Evolutionary conservation across 2,888 invertebrate species (phyloP).

Genomic region (Pteria penguin): DNA sequence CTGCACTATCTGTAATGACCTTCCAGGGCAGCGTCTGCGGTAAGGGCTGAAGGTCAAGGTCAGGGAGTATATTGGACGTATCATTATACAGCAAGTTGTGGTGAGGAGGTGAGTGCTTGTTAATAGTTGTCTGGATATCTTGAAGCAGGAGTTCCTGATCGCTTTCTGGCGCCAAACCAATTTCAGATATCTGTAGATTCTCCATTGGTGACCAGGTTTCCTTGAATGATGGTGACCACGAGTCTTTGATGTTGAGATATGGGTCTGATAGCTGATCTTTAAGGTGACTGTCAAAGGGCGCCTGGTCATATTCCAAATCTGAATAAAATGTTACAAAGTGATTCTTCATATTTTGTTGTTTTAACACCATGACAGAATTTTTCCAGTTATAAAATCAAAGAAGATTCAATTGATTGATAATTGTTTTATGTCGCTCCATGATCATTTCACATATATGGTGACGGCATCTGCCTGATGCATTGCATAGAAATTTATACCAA

Average conservation of each 20-base stretch:
- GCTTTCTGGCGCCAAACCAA: neutral
- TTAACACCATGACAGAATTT: no score
- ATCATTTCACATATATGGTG: no score
- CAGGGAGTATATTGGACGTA: neutral
- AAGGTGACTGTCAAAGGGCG: no score
- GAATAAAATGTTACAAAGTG: no score
- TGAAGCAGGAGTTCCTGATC: neutral
- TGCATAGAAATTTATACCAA: no score
- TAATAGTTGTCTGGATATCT: neutral
- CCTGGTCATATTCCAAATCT: no score
- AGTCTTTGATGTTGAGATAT: neutral
- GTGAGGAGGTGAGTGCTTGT: neutral
- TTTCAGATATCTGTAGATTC: neutral
- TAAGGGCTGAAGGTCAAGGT: neutral
- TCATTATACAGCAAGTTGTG: neutral
- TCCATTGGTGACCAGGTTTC: neutral
- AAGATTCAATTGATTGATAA: no score
- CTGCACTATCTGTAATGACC: neutral
- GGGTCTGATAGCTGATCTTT: no score
- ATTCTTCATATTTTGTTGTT: no score
- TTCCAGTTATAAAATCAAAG: no score
- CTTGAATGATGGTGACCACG: neutral
- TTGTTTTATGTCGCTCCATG: no score
- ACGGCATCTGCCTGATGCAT: no score
- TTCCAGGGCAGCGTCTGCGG: neutral